These are phyloP conservation scores for Noctua janthe DNA, from an alignment of 2,888 invertebrate species.

Conservation along the genomic window DNA sequence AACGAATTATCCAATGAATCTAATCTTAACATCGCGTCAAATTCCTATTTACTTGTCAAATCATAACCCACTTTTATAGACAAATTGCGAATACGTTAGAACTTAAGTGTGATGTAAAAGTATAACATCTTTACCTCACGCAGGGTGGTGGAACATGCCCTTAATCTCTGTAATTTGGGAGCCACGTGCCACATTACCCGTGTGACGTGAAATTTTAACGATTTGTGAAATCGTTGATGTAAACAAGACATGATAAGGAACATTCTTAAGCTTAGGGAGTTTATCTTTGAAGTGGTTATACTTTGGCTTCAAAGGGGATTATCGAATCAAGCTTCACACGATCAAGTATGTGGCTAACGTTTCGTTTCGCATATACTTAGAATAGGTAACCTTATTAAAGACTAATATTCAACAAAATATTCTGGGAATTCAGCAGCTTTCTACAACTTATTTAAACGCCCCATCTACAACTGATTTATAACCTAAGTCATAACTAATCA, in stretches of 20 bases:
- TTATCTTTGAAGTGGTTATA: slow-evolving; percentile 47
- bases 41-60: background rate
- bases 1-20: background rate
- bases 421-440: background rate
- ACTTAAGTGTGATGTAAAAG: slow-evolving; percentile 40
- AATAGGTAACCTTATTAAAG: background rate
- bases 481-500: background rate
- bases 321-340: slow-evolving; percentile 20
- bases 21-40: background rate
- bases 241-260: slow-evolving; percentile 39
- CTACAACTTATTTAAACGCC: background rate
- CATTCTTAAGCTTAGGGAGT: slow-evolving; percentile 24
- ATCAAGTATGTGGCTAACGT: background rate
- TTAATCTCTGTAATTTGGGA: slow-evolving; percentile 56
- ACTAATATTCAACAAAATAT: background rate
- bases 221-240: slow-evolving; percentile 50
- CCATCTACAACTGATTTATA: background rate
- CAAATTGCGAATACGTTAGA: slow-evolving; percentile 37
- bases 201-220: slow-evolving; percentile 60
- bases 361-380: background rate
- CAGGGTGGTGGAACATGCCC: slow-evolving; percentile 36
- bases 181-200: slow-evolving; percentile 32
- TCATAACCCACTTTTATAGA: slow-evolving; percentile 2
- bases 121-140: slow-evolving; percentile 34
- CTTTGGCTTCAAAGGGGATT: slow-evolving; percentile 21